Conservation (phyloP, 2,797 vertebrate genomes). For the Pelodytes ibericus region DNA sequence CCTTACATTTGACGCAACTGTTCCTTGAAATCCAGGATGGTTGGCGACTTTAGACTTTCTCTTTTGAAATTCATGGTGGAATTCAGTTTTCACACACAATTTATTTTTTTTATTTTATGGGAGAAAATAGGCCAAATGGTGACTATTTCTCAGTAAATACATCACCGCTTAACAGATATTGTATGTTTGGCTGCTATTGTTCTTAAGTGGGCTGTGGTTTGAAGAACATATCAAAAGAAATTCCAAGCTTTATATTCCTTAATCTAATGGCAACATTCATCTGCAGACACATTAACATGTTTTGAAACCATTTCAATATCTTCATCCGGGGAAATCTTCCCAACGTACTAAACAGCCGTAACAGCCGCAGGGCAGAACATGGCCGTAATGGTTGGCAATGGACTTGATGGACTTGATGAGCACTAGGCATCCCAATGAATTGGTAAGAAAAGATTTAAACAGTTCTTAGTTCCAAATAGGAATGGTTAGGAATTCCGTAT, state of each 20-base stretch:
- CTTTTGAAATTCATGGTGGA: too few species aligned
- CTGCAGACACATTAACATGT: constrained; percentile 20
- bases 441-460: too few species aligned
- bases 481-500: too few species aligned
- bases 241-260: constrained; percentile 14
- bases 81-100: neutral
- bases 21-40: too few species aligned
- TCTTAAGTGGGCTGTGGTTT: neutral
- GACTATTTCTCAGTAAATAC: constrained; percentile 10
- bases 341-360: constrained; percentile 7
- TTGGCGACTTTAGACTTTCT: too few species aligned
- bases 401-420: too few species aligned
- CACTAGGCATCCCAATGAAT: too few species aligned
- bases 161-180: constrained; percentile 12
- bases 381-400: constrained; percentile 6
- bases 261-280: constrained; percentile 37
- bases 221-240: neutral
- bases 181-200: constrained; percentile 3
- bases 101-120: neutral
- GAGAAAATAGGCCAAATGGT: neutral
- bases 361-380: constrained; percentile 11
- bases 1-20: too few species aligned
- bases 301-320: constrained; percentile 9
- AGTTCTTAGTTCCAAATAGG: too few species aligned
- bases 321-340: neutral